These are phyloP conservation scores for Phalera bucephala DNA, from an alignment of 2,888 invertebrate genomes.

Conservation along the genomic window DNA sequence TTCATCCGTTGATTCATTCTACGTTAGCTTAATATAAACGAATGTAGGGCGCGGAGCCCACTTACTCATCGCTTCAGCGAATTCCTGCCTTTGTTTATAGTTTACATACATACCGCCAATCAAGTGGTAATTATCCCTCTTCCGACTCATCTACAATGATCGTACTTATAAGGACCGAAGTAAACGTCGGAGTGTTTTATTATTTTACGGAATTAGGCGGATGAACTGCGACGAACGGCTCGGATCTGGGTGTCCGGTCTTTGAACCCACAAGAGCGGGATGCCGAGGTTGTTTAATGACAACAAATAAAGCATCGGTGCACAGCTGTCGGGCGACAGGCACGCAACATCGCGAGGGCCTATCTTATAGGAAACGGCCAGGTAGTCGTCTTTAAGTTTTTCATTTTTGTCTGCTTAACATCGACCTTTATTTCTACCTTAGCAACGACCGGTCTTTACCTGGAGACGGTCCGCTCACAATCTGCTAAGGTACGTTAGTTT, in stretches of 20 bases:
- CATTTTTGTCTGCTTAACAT: conserved; percentile 19
- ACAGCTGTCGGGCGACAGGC: conserved; percentile 61
- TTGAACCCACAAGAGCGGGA: conserved; percentile 62
- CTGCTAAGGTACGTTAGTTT: neutral
- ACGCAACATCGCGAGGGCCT: conserved; percentile 38
- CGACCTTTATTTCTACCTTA: conserved; percentile 5
- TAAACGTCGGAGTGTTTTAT: conserved; percentile 12
- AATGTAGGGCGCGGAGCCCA: conserved; percentile 16
- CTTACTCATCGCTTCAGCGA: conserved; percentile 49
- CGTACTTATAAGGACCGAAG: conserved; percentile 7
- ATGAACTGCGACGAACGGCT: conserved; percentile 51
- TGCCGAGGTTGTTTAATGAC: conserved; percentile 53
- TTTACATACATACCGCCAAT: conserved; percentile 18
- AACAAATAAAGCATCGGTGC: conserved; percentile 56
- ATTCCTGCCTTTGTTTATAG: conserved; percentile 41
- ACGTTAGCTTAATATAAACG: conserved; percentile 9
- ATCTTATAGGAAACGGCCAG: conserved; percentile 52
- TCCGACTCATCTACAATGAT: conserved; percentile 7
- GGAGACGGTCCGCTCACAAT: conserved; percentile 2
- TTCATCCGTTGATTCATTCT: conserved; percentile 16
- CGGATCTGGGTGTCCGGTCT: conserved; percentile 50
- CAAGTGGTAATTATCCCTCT: conserved; percentile 8
- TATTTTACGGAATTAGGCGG: conserved; percentile 39
- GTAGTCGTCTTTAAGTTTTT: conserved; percentile 46
- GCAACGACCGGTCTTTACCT: conserved; percentile 8